Percentiles rank a stretch among this genome's conserved stretches.
These are phyloP conservation scores for Paracentrotus lividus DNA, from an alignment of 53 echinoderm and acorn worm genomes.

Conservation along the genomic window DNA sequence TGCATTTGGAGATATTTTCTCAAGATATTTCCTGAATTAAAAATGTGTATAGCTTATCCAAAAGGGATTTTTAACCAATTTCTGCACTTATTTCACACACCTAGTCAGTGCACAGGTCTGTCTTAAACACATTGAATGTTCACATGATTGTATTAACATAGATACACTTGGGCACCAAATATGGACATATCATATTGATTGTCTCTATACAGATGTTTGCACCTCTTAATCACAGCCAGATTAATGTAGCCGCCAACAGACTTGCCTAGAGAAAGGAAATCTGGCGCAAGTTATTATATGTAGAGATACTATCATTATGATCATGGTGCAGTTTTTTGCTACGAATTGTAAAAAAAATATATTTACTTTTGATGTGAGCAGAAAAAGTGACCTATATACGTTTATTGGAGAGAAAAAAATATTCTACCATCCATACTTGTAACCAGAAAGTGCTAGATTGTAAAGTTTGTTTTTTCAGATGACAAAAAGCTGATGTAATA, in stretches of 20 bases:
- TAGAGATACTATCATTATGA: conserved; percentile 34
- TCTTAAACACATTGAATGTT: conserved; percentile 21
- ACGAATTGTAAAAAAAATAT: conserved; percentile 57
- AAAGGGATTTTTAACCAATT: neutral
- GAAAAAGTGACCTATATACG: conserved; percentile 62
- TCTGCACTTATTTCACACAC: conserved; percentile 33
- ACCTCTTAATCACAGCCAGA: conserved; percentile 47
- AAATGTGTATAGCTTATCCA: conserved; percentile 2
- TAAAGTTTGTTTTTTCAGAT: conserved; percentile 44
- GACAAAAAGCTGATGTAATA: conserved; percentile 59
- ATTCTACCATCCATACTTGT: conserved; percentile 62
- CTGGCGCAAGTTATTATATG: conserved; percentile 68
- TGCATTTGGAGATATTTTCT: neutral
- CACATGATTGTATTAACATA: conserved; percentile 45
- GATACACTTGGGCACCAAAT: conserved; percentile 28
- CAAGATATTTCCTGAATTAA: no score
- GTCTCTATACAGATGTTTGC: conserved; percentile 28
- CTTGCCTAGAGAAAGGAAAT: conserved; percentile 65
- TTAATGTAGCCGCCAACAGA: conserved; percentile 69
- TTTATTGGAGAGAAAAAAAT: conserved; percentile 56
- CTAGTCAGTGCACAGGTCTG: conserved; percentile 34
- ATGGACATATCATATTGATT: neutral
- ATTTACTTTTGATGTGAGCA: conserved; percentile 48
- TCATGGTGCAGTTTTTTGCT: conserved; percentile 66
- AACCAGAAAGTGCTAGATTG: conserved; percentile 72